Evolutionary conservation across 92 coral and sea anemone genomes (phyloP), one percentile per base, ranked within the genome.

Genomic region (Bergia sp.): DNA sequence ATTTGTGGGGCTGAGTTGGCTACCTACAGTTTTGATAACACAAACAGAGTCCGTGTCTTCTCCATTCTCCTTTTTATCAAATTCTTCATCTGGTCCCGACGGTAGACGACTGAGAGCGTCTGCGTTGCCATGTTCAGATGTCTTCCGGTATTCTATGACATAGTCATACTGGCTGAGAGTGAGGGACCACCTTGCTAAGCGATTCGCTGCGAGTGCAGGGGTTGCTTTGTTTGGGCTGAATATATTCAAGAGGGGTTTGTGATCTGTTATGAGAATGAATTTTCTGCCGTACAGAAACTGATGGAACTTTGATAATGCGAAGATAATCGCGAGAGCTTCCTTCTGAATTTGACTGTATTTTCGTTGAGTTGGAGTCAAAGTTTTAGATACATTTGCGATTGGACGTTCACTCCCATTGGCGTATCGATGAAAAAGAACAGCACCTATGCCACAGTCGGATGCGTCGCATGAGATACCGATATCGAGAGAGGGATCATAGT

Each of bases 91-190:
- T 7, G 89, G 81, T 1, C 91, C 89, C 29, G n/a, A 44, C 57
- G 88, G 88, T 16, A 85, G 80, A 16, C 88, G 57, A 23, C 88
- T 85, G 9, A 85, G 58, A 23, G 79, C 88, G 41, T 85, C 88
- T n/a, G n/a, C n/a, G n/a, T n/a, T n/a, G n/a, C n/a, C n/a, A n/a
- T n/a, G n/a, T n/a, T n/a, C n/a, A n/a, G 5, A 37, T 37, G 88
- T 85, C 65, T 40, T 72, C 38, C 88, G 29, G 41, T 85, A 85
- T 66, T 85, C 79, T 15, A 85, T 65, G 21, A 11, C 64, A 37
- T 85, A 85, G 15, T 71, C 80, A 85, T 69, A 85, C 57, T 85
- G 64, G 79, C 77, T 64, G 37, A 85, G 58, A 1, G 23, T 37
- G 20, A 66, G 42, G 44, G 88, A 44, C 88, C 88, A 85, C 37